Base-by-base conservation (phyloP, 2,113 vertebrate genomes). In the Amia ocellicauda region DNA sequence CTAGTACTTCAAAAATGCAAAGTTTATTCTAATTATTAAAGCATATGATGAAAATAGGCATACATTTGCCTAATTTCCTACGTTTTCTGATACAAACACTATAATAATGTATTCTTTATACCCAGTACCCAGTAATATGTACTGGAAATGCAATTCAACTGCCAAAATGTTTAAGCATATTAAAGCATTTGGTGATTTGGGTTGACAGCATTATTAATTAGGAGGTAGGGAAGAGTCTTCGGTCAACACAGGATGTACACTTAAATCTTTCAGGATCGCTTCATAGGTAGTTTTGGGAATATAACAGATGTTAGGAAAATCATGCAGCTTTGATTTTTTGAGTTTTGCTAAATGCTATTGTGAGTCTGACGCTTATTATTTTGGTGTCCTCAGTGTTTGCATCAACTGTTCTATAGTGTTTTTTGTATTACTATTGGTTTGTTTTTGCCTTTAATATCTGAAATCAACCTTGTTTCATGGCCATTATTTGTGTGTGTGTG, bases 201-300 rank as follows among this genome's bases (percentile, higher is more conserved):
- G 43, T 53, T 68, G 62, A 72, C 59, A 58, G 62, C 47, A 58
- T 66, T 69, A 73, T 74, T 75, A 73, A 70, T 66, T 68, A 60
- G 60, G 47, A 53, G 28, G 45, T 17, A 36, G 26, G 24, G 58
- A 66, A 58, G 64, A 52, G 42, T 28, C 11, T 58, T 60, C 65
- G 52, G 40, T 64, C 69, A 69, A 67, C 69, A 69, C 63, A 69
- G 67, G 57, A 65, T 68, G 58, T n/a, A 26, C 20, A 29, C 17
- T 52, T 58, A 60, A 63, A 64, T 60, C 52, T n/a, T 47, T 49
- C 53, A 43, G 70, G 50, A 43, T 36, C 28, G 26, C 43, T 24
- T 24, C 22, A 13, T 31, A 49, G 59, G 59, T 49, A 61, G 13
- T 13, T 31, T 63, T 55, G 60, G 49, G 69, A 68, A 60, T 31